Base-by-base conservation (phyloP, 2,113 vertebrate genomes). In the Paracanthobrama guichenoti region DNA sequence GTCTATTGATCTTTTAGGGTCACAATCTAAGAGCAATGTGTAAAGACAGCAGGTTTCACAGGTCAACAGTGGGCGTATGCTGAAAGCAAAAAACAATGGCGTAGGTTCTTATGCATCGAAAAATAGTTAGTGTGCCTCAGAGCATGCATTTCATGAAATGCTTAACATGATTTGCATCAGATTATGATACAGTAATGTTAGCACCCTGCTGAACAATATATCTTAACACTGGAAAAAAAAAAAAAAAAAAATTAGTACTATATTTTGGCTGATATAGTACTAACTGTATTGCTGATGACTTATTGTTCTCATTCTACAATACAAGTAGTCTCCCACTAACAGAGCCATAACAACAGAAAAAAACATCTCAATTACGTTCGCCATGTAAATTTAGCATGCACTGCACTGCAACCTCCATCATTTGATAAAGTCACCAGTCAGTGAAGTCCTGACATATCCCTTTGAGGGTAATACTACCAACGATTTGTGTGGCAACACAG, bases 401-500 rank as follows among this genome's bases (percentile, higher is more conserved):
- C 26, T 13, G 53, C 69, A n/a, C 91, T 90, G 87, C 77, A 62
- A 87, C 86, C 86, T 90, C 26, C 87, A 90, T 93, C 92, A 92
- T 86, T 91, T 88, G 82, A 89, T 91, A 93, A 90, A 81, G 78
- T 92, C 91, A 86, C 92, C 93, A 96, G 93, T 95, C 95, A 93
- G 88, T 93, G 89, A 92, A 91, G 88, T 86, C 84, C 84, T 90
- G 87, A 76, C 88, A 85, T 93, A 93, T 92, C 93, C 91, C 83
- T 87, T 92, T 89, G 86, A 83, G 64, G 88, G 86, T 89, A 92
- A 83, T 84, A 85, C 86, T 84, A 93, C 88, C 79, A 90, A 91
- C 88, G 92, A 94, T 94, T 94, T 93, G 91, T 94, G 93, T 89
- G 93, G 90, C 89, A 92, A 91, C 88, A 94, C 91, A 95, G 94